A percentile compares a stretch with the other conserved stretches of the same genome.
These are phyloP conservation scores for Xestia rhomboidea DNA, from an alignment of 2,888 invertebrate species.

Conservation along the genomic window DNA sequence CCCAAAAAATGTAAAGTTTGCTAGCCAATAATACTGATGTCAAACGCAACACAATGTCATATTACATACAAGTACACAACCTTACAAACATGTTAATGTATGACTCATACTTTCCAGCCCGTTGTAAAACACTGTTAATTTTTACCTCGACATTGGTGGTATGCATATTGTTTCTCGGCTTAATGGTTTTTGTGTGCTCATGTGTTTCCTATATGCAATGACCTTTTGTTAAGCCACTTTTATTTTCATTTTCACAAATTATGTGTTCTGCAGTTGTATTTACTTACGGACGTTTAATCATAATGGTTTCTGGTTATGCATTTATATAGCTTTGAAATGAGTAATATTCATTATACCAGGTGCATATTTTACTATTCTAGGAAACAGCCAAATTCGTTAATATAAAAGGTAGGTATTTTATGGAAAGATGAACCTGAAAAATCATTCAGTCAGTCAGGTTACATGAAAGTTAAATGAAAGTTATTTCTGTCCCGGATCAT, in stretches of 20 bases:
- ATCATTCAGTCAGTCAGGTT: neutral
- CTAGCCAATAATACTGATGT: slow-evolving; percentile 33
- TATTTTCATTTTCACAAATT: slow-evolving; percentile 34
- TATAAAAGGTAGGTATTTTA: neutral
- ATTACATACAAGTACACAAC: slow-evolving; percentile 45
- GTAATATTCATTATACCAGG: neutral
- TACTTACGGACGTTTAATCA: neutral
- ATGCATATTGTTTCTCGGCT: slow-evolving; percentile 48
- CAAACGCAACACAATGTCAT: slow-evolving; percentile 49
- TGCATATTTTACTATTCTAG: neutral
- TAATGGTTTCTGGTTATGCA: neutral
- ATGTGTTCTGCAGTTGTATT: slow-evolving; percentile 17
- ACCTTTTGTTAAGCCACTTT: slow-evolving; percentile 49
- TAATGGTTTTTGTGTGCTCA: slow-evolving; percentile 46
- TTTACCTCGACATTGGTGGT: slow-evolving; percentile 57
- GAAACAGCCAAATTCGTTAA: neutral
- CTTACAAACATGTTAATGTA: slow-evolving; percentile 47
- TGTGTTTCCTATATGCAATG: slow-evolving; percentile 52
- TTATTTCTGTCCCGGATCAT: slow-evolving; percentile 26
- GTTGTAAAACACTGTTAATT: slow-evolving; percentile 47
- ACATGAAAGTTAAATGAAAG: slow-evolving; percentile 32
- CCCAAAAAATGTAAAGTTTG: neutral
- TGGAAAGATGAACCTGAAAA: neutral
- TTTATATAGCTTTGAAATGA: neutral
- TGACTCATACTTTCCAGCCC: slow-evolving; percentile 61